phyloP scores from a whole-genome alignment of 2,888 invertebrate genomes.

The Hyposoter dolosus region DNA sequence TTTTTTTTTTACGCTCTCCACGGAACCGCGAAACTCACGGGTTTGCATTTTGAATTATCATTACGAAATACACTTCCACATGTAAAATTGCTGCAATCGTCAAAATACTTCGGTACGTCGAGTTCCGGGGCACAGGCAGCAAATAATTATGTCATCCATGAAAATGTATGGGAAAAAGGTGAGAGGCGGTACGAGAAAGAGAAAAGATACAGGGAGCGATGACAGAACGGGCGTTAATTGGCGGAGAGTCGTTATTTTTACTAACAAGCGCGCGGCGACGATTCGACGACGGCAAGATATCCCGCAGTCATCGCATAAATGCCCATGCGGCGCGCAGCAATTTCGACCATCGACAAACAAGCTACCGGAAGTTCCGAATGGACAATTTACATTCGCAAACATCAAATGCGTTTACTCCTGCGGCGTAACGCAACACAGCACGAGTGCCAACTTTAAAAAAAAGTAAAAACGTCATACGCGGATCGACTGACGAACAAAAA shows the following conservation, averaged over 20 bases:
- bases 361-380: constrained; percentile 56
- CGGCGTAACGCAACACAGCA: neutral
- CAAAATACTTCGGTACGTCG: constrained; percentile 16
- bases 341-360: constrained; percentile 47
- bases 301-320: constrained; percentile 27
- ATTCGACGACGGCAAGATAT: constrained; percentile 50
- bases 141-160: constrained; percentile 65
- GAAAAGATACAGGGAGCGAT: constrained; percentile 25
- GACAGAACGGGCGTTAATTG: constrained; percentile 63
- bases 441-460: neutral
- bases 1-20: neutral
- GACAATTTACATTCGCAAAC: constrained; percentile 69
- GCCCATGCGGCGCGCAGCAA: constrained; percentile 44
- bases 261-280: constrained; percentile 72
- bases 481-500: neutral
- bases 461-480: neutral
- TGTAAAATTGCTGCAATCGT: constrained; percentile 1
- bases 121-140: constrained; percentile 58
- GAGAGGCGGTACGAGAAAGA: neutral
- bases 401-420: constrained; percentile 19
- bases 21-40: neutral
- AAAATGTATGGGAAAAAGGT: constrained; percentile 63
- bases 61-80: neutral
- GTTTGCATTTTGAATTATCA: constrained; percentile 31
- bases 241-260: constrained; percentile 71